A percentile compares a stretch with the other conserved stretches of the same genome.
Evolutionary conservation across 92 coral and sea anemone species (phyloP).

Genomic region (Epizoanthus illoricatus): DNA sequence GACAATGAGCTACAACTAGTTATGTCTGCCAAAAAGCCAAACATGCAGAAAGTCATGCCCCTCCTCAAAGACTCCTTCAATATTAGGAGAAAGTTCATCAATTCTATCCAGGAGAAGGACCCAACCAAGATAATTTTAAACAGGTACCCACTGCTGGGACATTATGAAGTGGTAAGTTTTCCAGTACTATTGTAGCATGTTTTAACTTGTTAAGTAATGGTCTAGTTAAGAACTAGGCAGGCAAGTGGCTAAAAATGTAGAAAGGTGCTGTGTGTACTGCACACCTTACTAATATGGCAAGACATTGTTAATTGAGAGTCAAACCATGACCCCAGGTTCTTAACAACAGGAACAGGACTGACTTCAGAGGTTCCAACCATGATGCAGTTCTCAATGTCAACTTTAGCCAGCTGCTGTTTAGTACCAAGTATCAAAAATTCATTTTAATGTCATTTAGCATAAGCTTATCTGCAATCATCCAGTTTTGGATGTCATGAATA

Average conservation of each 20-base stretch:
- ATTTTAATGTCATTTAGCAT: too few species aligned
- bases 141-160: conserved; percentile 5
- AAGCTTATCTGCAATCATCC: too few species aligned
- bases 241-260: neutral
- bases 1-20: conserved; percentile 7
- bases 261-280: neutral
- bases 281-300: too few species aligned
- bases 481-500: too few species aligned
- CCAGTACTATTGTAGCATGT: conserved; percentile 1
- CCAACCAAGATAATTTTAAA: neutral
- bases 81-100: neutral
- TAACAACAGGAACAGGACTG: too few species aligned
- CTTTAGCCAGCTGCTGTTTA: too few species aligned
- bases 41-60: conserved; percentile 13
- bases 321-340: too few species aligned
- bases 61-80: conserved; percentile 15
- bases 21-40: conserved; percentile 4
- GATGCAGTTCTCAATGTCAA: too few species aligned
- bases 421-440: too few species aligned
- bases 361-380: too few species aligned
- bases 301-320: neutral
- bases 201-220: neutral
- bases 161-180: conserved; percentile 5
- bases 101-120: neutral
- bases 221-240: conserved; percentile 5